Base-by-base conservation (phyloP, 2,888 invertebrate species). In the Crossocerus cetratus region DNA sequence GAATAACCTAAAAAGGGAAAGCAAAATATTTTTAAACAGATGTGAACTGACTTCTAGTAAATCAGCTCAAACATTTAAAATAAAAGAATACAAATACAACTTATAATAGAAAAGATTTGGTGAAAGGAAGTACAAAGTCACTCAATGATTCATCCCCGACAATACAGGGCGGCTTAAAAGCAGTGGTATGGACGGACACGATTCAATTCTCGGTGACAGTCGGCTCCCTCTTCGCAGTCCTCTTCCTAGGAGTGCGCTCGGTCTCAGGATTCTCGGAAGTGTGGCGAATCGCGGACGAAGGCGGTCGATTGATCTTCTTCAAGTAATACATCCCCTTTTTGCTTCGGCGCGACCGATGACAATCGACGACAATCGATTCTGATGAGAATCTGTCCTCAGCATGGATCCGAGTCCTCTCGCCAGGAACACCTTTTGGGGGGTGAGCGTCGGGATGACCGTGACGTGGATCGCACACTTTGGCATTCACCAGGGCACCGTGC, bases 131-230 rank as follows among this genome's bases (percentile, higher is more conserved):
- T 32, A 32, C 11, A 0, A 8, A 32, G 11, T 32, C 32, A 32
- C 11, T 32, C 8, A 16, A 45, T 45, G 4, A 14, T 2, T 45
- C n/a, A 14, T 8, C 20, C 45, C 11, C 21, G 22, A n/a, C 45
- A 14, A 3, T 66, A 3, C 65, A 90, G 90, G 88, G 92, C 54
- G 94, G 94, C 5, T 86, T 94, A 32, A 91, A 93, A 85, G 94
- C 94, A 2, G 93, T 95, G 4, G 93, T 94, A 1, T 93, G 94
- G 91, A 93, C 94, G 2, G 93, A 93, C 71, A 91, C 92, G 5
- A 85, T 93, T 57, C 94, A 94, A 69, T 93, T 94, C 57, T 89
- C 92, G 11, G 92, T 94, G 0, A 92, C 92, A 69, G 83, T 91
- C n/a, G 91, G 92, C 0, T 92, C 93, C 42, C 87, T 92, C 32